Evolutionary conservation across 2,888 invertebrate genomes (phyloP), one percentile per base, ranked within the genome.

Genomic region (Acleris cristana): DNA sequence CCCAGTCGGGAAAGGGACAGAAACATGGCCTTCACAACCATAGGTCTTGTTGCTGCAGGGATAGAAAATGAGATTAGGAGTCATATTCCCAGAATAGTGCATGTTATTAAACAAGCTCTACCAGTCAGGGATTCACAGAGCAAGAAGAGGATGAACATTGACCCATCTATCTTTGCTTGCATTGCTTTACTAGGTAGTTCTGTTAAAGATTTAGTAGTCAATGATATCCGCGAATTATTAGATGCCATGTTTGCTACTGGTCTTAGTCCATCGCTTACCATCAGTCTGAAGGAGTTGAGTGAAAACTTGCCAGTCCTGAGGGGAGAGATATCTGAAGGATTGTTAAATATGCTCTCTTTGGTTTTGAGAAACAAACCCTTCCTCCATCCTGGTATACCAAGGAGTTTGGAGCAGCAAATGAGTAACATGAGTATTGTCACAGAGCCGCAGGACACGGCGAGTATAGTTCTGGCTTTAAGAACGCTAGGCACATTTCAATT

Each of bases 171-270:
- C 58, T 99, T 99, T 85, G 96, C 97, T 34, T 99, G 99, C 84
- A 96, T 99, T 23, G 98, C 98, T 34, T 94, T 99, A 73, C 88
- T 99, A 8, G 97, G 97, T 0, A 96, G 97, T 84, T 97, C 99
- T 1, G 96, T 98, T 0, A 96, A 96, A 72, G 95, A 96, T 26
- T 94, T 95, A 44, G 96, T 98, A 16, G 94, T 95, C 8, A 89
- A 93, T 73, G 97, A 98, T 75, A 96, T 99, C 5, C 95, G 95
- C 67, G 97, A 97, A 68, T 94, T 99, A 52, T 89, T 99, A 34
- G 98, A 98, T 73, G 95, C 97, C 55, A 98, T 99, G 97, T 95
- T 99, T 81, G 96, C 97, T 1, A 97, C 98, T 7, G 98, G 99
- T 0, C 93, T 99, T 0, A 97, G 98, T 75, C 96, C 97, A 12